Evolutionary conservation across 2,888 invertebrate species (phyloP).

Genomic region (Volucella inanis): DNA sequence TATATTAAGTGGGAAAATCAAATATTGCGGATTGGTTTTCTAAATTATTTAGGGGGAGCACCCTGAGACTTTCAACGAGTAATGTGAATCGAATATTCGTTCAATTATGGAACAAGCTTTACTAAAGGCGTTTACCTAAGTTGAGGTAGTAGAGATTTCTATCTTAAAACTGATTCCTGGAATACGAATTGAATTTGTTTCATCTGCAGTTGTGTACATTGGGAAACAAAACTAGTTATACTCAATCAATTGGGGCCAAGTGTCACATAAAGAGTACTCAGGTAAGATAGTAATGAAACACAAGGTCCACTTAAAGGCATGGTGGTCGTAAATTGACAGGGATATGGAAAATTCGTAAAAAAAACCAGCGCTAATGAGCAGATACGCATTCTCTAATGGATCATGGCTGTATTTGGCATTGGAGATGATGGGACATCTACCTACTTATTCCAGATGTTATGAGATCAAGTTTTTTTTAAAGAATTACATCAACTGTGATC

Average conservation of each 20-base stretch:
- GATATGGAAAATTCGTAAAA: conserved; percentile 32
- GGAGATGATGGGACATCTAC: conserved; percentile 54
- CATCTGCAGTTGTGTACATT: conserved; percentile 50
- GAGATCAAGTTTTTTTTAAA: conserved; percentile 32
- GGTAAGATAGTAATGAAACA: conserved; percentile 64
- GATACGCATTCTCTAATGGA: conserved; percentile 3
- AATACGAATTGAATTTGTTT: conserved; percentile 9
- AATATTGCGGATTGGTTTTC: conserved; percentile 34
- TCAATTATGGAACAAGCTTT: neutral
- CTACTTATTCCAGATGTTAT: conserved; percentile 15
- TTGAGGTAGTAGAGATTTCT: conserved; percentile 9
- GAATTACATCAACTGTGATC: conserved; percentile 13
- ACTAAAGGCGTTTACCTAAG: conserved; percentile 10
- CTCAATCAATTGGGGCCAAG: conserved; percentile 34
- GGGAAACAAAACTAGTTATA: conserved; percentile 62
- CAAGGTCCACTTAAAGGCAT: conserved; percentile 48
- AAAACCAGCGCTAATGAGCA: conserved; percentile 25
- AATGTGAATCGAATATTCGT: conserved; percentile 54
- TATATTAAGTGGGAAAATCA: neutral
- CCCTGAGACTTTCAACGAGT: conserved; percentile 28
- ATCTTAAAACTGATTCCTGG: conserved; percentile 10
- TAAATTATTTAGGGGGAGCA: conserved; percentile 25
- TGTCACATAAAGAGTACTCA: conserved; percentile 19
- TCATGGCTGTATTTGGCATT: conserved; percentile 55
- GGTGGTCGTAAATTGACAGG: conserved; percentile 59